Evolutionary conservation across 2,888 invertebrate genomes (phyloP).

Genomic region (Artemia sp.): DNA sequence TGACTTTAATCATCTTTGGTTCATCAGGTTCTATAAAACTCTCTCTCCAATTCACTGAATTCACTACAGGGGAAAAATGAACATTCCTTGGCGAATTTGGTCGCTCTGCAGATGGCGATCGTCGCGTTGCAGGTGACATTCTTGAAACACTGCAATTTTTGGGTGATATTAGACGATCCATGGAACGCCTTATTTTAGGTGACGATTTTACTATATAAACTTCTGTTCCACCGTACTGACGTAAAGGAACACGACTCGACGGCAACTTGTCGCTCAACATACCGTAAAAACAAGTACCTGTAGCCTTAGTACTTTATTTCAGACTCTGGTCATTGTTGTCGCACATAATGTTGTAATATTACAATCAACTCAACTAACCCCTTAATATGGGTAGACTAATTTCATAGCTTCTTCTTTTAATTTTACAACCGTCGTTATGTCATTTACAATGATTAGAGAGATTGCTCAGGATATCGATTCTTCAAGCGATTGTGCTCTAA

Average conservation of each 20-base stretch:
- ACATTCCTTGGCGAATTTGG: slow-evolving; percentile 39
- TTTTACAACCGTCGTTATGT: too few relatives aligned
- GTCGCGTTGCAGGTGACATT: slow-evolving; percentile 24
- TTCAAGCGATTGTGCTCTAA: too few relatives aligned
- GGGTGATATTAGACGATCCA: not conserved
- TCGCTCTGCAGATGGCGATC: slow-evolving; percentile 24
- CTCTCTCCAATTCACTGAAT: slow-evolving; percentile 54
- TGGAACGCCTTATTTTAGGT: not conserved
- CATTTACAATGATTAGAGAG: too few relatives aligned
- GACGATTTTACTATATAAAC: slow-evolving; percentile 24
- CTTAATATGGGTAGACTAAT: too few relatives aligned
- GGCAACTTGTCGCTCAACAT: not conserved
- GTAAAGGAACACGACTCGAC: slow-evolving; percentile 24
- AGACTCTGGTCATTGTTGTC: too few relatives aligned
- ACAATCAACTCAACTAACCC: too few relatives aligned
- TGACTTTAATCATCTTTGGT: slow-evolving; percentile 16
- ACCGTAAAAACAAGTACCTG: not conserved
- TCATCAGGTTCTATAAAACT: slow-evolving; percentile 20
- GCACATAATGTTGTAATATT: too few relatives aligned
- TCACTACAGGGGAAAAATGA: slow-evolving; percentile 59
- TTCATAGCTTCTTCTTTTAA: too few relatives aligned
- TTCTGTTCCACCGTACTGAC: slow-evolving; percentile 26
- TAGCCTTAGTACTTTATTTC: too few relatives aligned
- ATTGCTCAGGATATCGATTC: too few relatives aligned
- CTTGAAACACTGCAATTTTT: slow-evolving; percentile 13